These are phyloP conservation scores for Archilochus colubris DNA, from an alignment of 2,113 vertebrate genomes.

Conservation along the genomic window DNA sequence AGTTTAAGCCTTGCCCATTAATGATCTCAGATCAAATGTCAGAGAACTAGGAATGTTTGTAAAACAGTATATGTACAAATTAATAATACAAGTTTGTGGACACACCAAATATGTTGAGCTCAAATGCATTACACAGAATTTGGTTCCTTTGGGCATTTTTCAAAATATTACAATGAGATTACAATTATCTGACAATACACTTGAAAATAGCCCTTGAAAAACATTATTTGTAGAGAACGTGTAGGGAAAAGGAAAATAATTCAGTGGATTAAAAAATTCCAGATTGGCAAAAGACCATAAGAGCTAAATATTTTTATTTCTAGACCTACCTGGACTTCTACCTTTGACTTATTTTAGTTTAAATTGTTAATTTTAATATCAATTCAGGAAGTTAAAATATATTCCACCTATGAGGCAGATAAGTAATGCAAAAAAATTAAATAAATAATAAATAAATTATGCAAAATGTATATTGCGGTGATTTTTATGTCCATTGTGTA, in stretches of 20 bases:
- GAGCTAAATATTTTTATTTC: neutral
- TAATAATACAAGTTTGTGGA: neutral
- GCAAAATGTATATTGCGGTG: neutral
- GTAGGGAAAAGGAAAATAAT: neutral
- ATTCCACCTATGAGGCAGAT: neutral
- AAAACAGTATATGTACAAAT: neutral
- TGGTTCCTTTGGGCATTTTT: no score
- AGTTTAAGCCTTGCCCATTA: neutral
- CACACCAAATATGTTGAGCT: neutral
- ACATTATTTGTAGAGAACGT: neutral
- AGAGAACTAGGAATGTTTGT: neutral
- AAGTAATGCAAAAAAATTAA: neutral
- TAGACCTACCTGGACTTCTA: neutral
- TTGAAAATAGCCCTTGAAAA: no score
- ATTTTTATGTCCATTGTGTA: neutral
- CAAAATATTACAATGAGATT: no score
- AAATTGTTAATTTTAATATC: neutral
- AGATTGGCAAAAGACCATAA: neutral
- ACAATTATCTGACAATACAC: no score
- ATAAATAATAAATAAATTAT: no score
- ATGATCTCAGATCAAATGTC: neutral
- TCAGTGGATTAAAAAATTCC: neutral
- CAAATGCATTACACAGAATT: neutral
- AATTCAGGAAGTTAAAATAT: neutral
- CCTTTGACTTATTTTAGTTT: neutral